Evolutionary conservation across 1,140 invertebrate species (phyloP).

Genomic region (Drosophila sechellia): DNA sequence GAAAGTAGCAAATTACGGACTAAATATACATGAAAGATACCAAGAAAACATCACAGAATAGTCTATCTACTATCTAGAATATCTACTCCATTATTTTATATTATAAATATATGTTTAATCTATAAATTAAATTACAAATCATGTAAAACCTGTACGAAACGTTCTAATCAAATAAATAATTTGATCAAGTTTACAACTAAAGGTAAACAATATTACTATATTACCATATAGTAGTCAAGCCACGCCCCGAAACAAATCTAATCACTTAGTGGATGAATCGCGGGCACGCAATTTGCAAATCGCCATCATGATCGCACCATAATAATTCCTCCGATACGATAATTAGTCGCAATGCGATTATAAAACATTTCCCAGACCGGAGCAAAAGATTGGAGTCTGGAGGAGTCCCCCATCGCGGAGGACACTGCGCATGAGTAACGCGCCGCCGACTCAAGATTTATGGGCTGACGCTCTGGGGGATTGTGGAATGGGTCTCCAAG

Average conservation of each 20-base stretch:
- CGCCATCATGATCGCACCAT: slow-evolving; percentile 56
- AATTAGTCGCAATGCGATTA: slow-evolving; percentile 83
- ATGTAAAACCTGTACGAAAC: no score
- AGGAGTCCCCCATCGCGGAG: slow-evolving; percentile 14
- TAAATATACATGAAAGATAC: neutral
- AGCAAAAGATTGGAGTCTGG: neutral
- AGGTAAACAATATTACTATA: neutral
- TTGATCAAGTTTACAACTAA: neutral
- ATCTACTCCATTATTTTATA: neutral
- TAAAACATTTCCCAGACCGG: slow-evolving; percentile 60
- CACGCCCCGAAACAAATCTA: slow-evolving; percentile 45
- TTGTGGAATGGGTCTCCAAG: slow-evolving; percentile 1
- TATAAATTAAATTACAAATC: no score
- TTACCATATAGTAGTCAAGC: neutral
- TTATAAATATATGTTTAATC: no score
- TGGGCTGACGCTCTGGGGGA: slow-evolving; percentile 23
- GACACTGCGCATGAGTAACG: slow-evolving; percentile 77
- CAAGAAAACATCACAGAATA: neutral
- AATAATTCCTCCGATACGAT: slow-evolving; percentile 79
- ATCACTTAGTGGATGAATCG: slow-evolving; percentile 34
- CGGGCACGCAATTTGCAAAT: slow-evolving; percentile 70
- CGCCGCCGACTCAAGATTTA: slow-evolving; percentile 70
- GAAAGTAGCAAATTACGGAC: neutral
- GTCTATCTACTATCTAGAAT: no score
- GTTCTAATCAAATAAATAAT: no score